phyloP scores from a whole-genome alignment of 2,888 invertebrate species.

The Cylloceria caligata region DNA sequence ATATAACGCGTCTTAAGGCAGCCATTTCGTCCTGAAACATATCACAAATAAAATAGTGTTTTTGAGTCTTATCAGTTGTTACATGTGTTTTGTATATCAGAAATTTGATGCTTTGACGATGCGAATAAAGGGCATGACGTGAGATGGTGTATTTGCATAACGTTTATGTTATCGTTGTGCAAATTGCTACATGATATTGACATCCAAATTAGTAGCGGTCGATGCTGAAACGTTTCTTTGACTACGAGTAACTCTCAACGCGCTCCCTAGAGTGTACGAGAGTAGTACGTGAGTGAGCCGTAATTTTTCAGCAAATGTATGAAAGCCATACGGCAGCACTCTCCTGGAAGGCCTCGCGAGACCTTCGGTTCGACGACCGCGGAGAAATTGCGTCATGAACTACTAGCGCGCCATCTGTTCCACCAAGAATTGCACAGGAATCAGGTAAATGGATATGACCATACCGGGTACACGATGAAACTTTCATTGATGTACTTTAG shows the following conservation, averaged over 20 bases:
- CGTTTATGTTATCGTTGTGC: not conserved
- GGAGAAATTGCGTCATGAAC: slow-evolving; percentile 74
- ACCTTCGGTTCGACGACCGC: slow-evolving; percentile 78
- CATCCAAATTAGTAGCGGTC: not conserved
- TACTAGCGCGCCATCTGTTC: slow-evolving; percentile 66
- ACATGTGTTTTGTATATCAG: not conserved
- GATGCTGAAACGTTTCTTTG: not conserved
- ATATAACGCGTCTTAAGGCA: slow-evolving; percentile 73
- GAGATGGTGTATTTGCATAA: not conserved
- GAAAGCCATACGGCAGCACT: slow-evolving; percentile 71
- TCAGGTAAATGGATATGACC: slow-evolving; percentile 26
- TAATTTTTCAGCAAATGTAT: slow-evolving; percentile 72
- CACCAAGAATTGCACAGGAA: slow-evolving; percentile 45
- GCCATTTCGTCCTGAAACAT: slow-evolving; percentile 79
- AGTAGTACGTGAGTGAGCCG: slow-evolving; percentile 37
- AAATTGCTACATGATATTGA: not conserved
- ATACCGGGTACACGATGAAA: slow-evolving; percentile 4
- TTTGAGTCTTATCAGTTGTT: not conserved
- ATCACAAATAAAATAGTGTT: slow-evolving; percentile 5
- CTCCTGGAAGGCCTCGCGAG: slow-evolving; percentile 60
- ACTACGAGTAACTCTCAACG: slow-evolving; percentile 16
- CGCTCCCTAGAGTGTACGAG: slow-evolving; percentile 37
- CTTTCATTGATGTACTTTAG: not conserved
- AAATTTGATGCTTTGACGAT: no score
- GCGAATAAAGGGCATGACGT: not conserved